These are phyloP conservation scores for Operophtera brumata DNA, from an alignment of 2,888 invertebrate genomes.

Conservation along the genomic window DNA sequence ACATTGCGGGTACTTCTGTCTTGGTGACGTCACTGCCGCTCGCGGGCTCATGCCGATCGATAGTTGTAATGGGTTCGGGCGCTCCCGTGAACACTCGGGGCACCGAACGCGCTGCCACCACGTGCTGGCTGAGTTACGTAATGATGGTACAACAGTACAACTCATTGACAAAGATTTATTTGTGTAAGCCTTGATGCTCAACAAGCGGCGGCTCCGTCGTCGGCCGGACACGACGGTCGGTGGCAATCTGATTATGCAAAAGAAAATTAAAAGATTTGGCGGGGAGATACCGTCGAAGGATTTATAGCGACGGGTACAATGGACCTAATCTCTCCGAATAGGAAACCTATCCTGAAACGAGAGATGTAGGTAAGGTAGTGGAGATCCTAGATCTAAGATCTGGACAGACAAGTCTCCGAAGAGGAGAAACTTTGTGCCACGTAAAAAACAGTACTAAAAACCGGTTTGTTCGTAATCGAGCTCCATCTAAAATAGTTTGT, in stretches of 20 bases:
- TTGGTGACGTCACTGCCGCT: slow-evolving; percentile 69
- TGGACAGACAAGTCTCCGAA: background rate
- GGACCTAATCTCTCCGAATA: slow-evolving; percentile 10
- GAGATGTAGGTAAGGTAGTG: slow-evolving; percentile 4
- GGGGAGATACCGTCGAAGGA: slow-evolving; percentile 14
- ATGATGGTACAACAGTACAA: slow-evolving; percentile 54
- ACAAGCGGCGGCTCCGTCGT: slow-evolving; percentile 36
- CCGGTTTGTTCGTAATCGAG: no score
- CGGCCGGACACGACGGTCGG: slow-evolving; percentile 17
- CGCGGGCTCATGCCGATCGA: slow-evolving; percentile 43
- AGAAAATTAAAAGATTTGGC: slow-evolving; percentile 25
- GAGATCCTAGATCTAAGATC: no score
- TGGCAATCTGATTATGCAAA: slow-evolving; percentile 21
- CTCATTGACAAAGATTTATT: slow-evolving; percentile 76
- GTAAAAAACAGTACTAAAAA: no score
- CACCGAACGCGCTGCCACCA: slow-evolving; percentile 54
- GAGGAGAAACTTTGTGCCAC: background rate
- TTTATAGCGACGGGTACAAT: slow-evolving; percentile 10
- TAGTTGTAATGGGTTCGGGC: slow-evolving; percentile 28
- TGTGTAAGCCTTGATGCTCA: slow-evolving; percentile 53
- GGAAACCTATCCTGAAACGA: slow-evolving; percentile 12
- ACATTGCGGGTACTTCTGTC: slow-evolving; percentile 22
- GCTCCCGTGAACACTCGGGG: slow-evolving; percentile 52
- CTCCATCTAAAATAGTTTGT: no score
- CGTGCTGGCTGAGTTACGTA: slow-evolving; percentile 72